A percentile compares a stretch with the other conserved stretches of the same genome.
Conservation (phyloP, 2,888 invertebrate species). For the Cremastobaeus sp. region DNA sequence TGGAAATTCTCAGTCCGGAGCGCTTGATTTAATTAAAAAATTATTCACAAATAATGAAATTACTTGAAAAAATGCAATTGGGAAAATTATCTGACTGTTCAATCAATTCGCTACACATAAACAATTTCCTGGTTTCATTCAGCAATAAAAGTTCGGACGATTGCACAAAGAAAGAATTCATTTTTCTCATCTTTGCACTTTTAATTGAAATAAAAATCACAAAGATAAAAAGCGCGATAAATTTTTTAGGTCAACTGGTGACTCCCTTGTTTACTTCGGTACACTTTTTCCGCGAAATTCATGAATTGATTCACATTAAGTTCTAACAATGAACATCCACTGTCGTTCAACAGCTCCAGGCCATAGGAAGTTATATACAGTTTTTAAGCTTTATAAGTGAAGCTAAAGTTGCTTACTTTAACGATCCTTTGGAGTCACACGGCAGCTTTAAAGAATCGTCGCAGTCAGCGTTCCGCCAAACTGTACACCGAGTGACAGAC, state of each 20-base stretch:
- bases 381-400: constrained; percentile 42
- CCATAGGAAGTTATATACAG: constrained; percentile 21
- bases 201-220: constrained; percentile 11
- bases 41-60: no score
- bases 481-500: constrained; percentile 26
- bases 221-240: constrained; percentile 13
- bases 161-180: no score
- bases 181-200: no score
- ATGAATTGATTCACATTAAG: constrained; percentile 20
- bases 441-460: constrained; percentile 18
- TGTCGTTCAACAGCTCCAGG: constrained; percentile 10
- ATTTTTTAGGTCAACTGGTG: constrained; percentile 19
- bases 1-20: no score
- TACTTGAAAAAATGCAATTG: no score
- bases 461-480: constrained; percentile 33
- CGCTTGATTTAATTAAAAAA: no score
- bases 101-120: no score
- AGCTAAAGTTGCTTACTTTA: constrained; percentile 41
- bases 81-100: no score
- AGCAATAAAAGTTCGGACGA: no score
- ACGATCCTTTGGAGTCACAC: constrained; percentile 21
- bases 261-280: constrained; percentile 13
- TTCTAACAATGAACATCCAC: constrained; percentile 20
- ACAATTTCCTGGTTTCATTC: no score
- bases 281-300: constrained; percentile 17